phyloP scores from a whole-genome alignment of 2,113 vertebrate genomes.

The Sterrhoptilus dennistouni region DNA sequence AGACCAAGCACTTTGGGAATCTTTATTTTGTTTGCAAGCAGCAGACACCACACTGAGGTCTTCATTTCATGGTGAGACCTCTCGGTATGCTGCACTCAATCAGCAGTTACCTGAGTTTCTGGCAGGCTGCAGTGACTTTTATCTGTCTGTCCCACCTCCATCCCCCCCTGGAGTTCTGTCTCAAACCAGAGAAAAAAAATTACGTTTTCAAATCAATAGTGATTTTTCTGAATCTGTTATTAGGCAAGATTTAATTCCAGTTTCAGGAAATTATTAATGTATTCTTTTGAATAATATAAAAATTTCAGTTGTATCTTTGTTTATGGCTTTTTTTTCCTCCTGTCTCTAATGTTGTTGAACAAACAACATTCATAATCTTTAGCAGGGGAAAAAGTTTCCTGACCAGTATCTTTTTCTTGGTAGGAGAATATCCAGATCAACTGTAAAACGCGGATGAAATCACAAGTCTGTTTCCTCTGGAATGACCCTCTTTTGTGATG shows the following conservation, averaged over 20 bases:
- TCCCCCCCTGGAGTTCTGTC: not conserved
- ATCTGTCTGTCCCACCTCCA: not conserved
- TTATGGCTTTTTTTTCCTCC: not conserved
- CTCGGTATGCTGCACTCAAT: fast-evolving
- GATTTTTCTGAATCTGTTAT: not conserved
- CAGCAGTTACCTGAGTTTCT: not conserved
- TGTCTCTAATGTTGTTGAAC: not conserved
- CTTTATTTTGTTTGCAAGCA: not conserved
- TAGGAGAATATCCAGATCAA: not conserved
- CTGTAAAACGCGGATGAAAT: not conserved
- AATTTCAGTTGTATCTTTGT: not conserved
- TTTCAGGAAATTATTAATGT: not conserved
- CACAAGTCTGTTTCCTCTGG: not conserved
- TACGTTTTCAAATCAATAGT: fast-evolving
- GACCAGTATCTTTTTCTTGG: not conserved
- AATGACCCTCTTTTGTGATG: not conserved
- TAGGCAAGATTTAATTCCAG: not conserved
- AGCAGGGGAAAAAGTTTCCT: not conserved
- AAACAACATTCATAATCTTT: not conserved
- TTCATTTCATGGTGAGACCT: not conserved
- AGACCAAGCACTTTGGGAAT: not conserved
- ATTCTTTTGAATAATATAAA: not conserved
- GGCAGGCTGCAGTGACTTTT: not conserved
- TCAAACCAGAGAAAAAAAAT: not conserved
- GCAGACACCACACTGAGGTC: not conserved